Conservation (phyloP, 2,797 vertebrate species). For the Sternarchorhynchus goeldii region DNA sequence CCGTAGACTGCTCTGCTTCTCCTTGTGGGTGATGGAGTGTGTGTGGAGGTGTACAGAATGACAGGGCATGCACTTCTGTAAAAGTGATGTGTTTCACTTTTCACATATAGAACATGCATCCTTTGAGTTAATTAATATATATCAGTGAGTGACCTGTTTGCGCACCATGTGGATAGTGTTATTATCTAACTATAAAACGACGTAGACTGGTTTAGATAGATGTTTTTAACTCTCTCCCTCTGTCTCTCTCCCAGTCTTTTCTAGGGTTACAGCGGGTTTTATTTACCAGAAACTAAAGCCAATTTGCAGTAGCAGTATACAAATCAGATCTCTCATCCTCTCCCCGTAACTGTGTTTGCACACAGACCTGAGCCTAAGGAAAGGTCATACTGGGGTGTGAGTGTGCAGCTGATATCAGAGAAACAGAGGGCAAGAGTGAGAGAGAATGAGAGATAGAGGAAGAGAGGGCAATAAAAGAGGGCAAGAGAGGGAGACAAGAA, state of each 20-base stretch:
- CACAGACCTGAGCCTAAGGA: conserved; percentile 24
- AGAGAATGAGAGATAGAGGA: too few species aligned
- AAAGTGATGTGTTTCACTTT: too few species aligned
- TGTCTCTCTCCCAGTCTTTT: conserved; percentile 20
- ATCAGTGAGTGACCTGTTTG: neutral
- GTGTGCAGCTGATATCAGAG: conserved; percentile 1
- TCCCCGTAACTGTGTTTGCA: conserved; percentile 22
- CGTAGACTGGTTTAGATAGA: neutral
- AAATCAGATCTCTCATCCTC: conserved; percentile 36
- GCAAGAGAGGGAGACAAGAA: neutral
- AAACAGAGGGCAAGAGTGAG: neutral
- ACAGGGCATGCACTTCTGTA: too few species aligned
- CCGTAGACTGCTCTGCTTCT: too few species aligned
- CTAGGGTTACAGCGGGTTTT: conserved; percentile 42
- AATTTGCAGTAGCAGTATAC: conserved; percentile 32
- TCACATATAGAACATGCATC: too few species aligned
- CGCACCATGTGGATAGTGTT: neutral
- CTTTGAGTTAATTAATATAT: too few species aligned
- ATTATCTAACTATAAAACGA: neutral
- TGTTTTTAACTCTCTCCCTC: neutral
- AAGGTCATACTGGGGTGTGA: conserved; percentile 7
- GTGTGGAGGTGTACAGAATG: neutral
- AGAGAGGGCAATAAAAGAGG: neutral
- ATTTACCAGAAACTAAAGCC: conserved; percentile 40
- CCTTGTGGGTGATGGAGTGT: too few species aligned